Percentiles rank a stretch among this genome's conserved stretches.
These are phyloP conservation scores for Epirrhoe tristata DNA, from an alignment of 2,888 invertebrate species.

Conservation along the genomic window DNA sequence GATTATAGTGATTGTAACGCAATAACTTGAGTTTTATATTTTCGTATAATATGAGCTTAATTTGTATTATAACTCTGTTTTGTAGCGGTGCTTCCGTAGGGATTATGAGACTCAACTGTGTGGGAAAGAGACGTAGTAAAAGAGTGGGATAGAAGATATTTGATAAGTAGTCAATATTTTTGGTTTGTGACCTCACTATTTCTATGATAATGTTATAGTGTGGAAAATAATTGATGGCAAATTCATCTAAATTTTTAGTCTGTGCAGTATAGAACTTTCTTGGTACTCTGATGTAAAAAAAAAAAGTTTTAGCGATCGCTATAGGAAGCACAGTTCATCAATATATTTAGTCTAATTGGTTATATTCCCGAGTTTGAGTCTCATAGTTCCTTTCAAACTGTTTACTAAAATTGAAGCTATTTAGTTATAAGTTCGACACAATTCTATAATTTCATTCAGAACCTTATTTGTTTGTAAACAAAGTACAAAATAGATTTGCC, in stretches of 20 bases:
- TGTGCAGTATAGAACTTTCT: no score
- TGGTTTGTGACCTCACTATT: no score
- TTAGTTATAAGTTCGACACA: conserved; percentile 21
- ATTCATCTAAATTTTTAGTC: no score
- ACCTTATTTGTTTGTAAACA: conserved; percentile 65
- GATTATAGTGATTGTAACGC: conserved; percentile 62
- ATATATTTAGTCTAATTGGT: background rate
- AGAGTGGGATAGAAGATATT: background rate
- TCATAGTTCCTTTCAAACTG: conserved; percentile 22
- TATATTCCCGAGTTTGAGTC: conserved; percentile 18
- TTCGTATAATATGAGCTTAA: conserved; percentile 51
- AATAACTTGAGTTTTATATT: conserved; percentile 61
- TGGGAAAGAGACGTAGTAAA: background rate
- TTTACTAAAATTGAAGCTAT: conserved; percentile 22
- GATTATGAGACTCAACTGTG: conserved; percentile 12
- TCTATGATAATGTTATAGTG: no score
- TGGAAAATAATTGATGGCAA: no score
- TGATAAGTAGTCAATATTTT: background rate
- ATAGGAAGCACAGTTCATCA: no score
- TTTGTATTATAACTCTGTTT: conserved; percentile 45
- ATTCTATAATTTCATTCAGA: conserved; percentile 15
- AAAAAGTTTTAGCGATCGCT: no score
- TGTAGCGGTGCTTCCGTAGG: conserved; percentile 27
- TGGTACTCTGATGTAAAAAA: no score
- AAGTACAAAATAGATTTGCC: conserved; percentile 73